Conservation (phyloP, 2,888 invertebrate genomes). For the Schizotus pectinicornis region DNA sequence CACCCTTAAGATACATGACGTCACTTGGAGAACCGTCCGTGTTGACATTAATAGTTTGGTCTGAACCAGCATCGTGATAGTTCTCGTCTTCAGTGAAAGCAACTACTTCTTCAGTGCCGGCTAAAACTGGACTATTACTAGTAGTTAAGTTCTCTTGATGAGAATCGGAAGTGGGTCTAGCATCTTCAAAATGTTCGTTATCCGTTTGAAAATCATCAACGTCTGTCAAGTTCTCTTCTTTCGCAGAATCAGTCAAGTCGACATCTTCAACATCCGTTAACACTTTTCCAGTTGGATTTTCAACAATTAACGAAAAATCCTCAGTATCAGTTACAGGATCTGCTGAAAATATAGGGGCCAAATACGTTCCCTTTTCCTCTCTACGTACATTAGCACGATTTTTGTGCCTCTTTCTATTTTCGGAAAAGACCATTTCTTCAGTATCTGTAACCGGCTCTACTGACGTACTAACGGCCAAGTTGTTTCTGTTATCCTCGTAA, state of each 20-base stretch:
- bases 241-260: constrained; percentile 44
- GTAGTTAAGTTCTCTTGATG: too few species aligned
- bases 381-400: not conserved
- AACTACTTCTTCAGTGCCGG: constrained; percentile 60
- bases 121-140: constrained; percentile 43
- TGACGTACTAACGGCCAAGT: not conserved
- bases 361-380: not conserved
- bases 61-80: constrained; percentile 48
- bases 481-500: constrained; percentile 3
- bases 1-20: constrained; percentile 61
- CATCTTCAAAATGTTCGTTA: constrained; percentile 51
- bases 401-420: constrained; percentile 10
- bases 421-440: constrained; percentile 48
- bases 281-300: constrained; percentile 13
- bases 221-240: constrained; percentile 53
- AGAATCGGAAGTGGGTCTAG: too few species aligned
- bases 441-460: constrained; percentile 45
- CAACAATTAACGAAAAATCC: constrained; percentile 1
- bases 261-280: constrained; percentile 56
- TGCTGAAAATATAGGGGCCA: too few species aligned
- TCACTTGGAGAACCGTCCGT: constrained; percentile 56
- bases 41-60: too few species aligned
- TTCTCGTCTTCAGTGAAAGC: constrained; percentile 58
- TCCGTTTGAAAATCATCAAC: constrained; percentile 56
- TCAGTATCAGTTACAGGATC: constrained; percentile 6